Conservation (phyloP, 1,140 invertebrate species). For the Anastrepha ludens region DNA sequence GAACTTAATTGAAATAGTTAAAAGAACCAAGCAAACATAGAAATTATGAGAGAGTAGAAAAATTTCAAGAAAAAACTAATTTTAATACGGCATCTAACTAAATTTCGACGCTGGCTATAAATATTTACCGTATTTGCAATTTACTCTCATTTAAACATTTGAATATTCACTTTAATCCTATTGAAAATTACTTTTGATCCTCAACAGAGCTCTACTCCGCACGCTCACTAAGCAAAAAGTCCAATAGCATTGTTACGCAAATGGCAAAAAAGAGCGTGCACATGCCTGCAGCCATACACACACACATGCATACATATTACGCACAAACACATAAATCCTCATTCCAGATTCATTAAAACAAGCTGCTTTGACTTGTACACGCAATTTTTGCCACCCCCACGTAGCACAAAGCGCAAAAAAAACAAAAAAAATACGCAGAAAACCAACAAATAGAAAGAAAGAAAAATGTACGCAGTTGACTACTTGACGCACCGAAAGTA, state of each 20-base stretch:
- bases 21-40: no score
- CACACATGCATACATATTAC: not conserved
- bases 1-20: no score
- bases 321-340: not conserved
- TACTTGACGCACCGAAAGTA: conserved; percentile 30
- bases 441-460: not conserved
- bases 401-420: not conserved
- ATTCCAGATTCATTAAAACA: conserved; percentile 22
- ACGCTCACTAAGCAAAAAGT: not conserved
- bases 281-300: not conserved
- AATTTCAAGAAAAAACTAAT: no score
- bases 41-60: no score
- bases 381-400: not conserved
- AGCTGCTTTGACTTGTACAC: conserved; percentile 38
- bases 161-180: not conserved
- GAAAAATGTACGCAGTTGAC: not conserved
- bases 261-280: no score
- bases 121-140: not conserved
- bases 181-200: not conserved
- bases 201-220: not conserved
- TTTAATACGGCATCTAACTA: no score
- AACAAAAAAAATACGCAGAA: not conserved
- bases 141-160: not conserved
- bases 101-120: no score
- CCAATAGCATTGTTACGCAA: not conserved